Evolutionary conservation across 2,888 invertebrate genomes (phyloP), one percentile per base, ranked within the genome.

Genomic region (Campoplex nolae): DNA sequence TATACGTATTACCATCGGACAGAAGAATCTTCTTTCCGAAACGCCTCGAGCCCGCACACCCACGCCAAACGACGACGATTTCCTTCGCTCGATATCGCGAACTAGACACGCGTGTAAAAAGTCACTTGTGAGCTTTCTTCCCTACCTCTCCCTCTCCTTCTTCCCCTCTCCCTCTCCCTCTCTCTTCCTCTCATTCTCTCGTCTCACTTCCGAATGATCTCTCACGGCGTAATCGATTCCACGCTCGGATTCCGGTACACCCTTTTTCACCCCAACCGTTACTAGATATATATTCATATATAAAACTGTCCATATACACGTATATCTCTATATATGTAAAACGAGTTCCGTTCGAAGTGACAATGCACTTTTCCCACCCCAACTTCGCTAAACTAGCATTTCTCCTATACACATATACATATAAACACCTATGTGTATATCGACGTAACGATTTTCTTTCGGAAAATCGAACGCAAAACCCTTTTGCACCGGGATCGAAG

Each of bases 151-250:
- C 48, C 67, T 77, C 78, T 78, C 82, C 23, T 23, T 45, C 13
- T 32, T 68, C 16, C 74, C 62, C 68, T 67, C 56, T 48, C 67
- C 62, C 68, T 67, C 56, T 48, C 67, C 23, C 23, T 0, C 23
- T 35, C 56, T 45, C 13, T 32, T 68, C 16, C 74, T 70, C 68
- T 67, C 56, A 56, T 73, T 77, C 78, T 79, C 82, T 83, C 86
- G 78, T 73, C 79, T 79, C 83, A 83, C 86, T 86, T 86, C 86
- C 86, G 83, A 86, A 83, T 86, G 83, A 86, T 86, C 86, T 86
- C 83, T 86, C 86, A 62, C 75, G 65, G 70, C 86, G 83, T 86
- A 86, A 86, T 86, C 83, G 86, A 86, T 86, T 86, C 79, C 86
- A 86, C 86, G 86, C 83, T 86, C 86, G 86, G 79, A 86, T 86